Evolutionary conservation across 2,888 invertebrate genomes (phyloP).

Genomic region (Apotomis betuletana): DNA sequence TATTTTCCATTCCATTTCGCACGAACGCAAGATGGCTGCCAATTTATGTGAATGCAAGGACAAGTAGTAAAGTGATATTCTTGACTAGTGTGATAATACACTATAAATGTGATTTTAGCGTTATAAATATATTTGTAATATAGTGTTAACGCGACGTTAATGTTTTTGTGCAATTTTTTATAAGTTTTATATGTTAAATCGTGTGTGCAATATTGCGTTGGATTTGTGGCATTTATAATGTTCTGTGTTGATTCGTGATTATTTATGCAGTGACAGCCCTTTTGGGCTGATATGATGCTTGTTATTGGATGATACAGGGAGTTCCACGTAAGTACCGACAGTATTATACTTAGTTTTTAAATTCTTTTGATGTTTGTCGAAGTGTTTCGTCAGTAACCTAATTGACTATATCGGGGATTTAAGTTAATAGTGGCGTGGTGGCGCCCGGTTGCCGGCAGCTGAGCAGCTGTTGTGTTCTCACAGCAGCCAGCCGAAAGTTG

Average conservation of each 20-base stretch:
- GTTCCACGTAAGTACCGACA: constrained; percentile 69
- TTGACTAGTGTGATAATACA: constrained; percentile 68
- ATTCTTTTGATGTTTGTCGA: constrained; percentile 51
- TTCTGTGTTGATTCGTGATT: constrained; percentile 81
- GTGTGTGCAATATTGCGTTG: constrained; percentile 76
- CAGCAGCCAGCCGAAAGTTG: constrained; percentile 39
- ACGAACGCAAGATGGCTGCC: constrained; percentile 82
- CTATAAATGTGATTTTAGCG: constrained; percentile 74
- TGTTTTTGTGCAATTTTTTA: constrained; percentile 76
- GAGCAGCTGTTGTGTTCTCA: constrained; percentile 59
- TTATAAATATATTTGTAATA: constrained; percentile 65
- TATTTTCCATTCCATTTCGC: constrained; percentile 55
- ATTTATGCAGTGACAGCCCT: constrained; percentile 79
- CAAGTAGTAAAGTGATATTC: constrained; percentile 77
- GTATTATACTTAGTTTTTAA: constrained; percentile 48
- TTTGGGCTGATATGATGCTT: constrained; percentile 75
- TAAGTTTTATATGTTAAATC: constrained; percentile 75
- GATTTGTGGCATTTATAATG: constrained; percentile 71
- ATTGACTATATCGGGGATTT: constrained; percentile 68
- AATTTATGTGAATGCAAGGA: constrained; percentile 82
- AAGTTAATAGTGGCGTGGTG: constrained; percentile 56
- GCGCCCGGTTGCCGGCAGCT: constrained; percentile 54
- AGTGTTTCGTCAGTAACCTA: constrained; percentile 72
- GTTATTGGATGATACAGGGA: constrained; percentile 80
- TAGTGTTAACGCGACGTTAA: constrained; percentile 67